Evolutionary conservation across 1,140 invertebrate genomes (phyloP).

Genomic region (Caerostris darwini): DNA sequence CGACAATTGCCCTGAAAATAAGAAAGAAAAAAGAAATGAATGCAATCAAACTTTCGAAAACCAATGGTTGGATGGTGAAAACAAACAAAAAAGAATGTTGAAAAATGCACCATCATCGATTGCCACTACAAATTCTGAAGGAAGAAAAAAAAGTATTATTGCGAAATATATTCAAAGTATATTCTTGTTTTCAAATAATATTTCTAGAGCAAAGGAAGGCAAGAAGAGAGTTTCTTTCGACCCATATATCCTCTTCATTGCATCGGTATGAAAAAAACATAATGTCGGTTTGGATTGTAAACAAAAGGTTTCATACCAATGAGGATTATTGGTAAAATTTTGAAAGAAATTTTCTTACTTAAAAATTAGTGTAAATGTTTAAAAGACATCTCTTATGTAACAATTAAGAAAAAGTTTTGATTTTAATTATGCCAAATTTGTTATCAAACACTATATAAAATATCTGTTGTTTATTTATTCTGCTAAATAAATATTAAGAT

Average conservation of each 20-base stretch:
- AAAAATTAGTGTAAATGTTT: too few relatives aligned
- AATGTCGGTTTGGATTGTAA: neutral
- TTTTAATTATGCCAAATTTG: too few relatives aligned
- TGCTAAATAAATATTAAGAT: too few relatives aligned
- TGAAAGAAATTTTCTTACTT: too few relatives aligned
- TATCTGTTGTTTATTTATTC: too few relatives aligned
- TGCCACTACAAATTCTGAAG: neutral
- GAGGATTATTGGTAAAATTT: neutral
- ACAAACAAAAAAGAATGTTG: neutral
- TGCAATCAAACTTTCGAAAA: conserved; percentile 32
- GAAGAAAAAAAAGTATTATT: neutral
- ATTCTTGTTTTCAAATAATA: conserved; percentile 26
- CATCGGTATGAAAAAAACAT: neutral
- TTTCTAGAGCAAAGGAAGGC: neutral
- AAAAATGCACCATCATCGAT: conserved; percentile 17
- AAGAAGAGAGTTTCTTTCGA: neutral
- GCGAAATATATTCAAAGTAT: neutral
- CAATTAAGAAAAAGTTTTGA: too few relatives aligned
- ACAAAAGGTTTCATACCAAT: neutral
- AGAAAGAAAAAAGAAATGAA: neutral
- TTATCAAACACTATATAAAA: too few relatives aligned
- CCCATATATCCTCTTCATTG: neutral
- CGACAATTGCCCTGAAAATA: neutral
- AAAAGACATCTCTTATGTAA: too few relatives aligned
- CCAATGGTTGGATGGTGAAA: neutral